Conservation (phyloP, 1,140 invertebrate genomes). For the Bombus turneri region DNA sequence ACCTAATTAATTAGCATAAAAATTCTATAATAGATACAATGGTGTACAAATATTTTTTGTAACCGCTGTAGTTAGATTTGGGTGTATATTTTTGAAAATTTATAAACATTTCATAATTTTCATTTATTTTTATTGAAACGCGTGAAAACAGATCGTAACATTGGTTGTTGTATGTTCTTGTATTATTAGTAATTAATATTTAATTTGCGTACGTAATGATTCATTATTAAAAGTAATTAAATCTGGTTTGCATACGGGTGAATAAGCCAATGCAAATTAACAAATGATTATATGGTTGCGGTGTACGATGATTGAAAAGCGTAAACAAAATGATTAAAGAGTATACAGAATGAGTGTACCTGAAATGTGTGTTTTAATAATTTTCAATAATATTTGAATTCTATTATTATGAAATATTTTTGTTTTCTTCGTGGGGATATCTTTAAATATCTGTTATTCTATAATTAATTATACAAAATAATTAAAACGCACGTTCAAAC, state of each 20-base stretch:
- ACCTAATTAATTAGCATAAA: too few relatives aligned
- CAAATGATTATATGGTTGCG: background rate
- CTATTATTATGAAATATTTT: background rate
- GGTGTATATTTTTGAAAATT: too few relatives aligned
- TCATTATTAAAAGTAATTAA: conserved; percentile 1
- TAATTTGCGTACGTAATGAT: background rate
- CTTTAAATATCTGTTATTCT: too few relatives aligned
- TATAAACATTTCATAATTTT: too few relatives aligned
- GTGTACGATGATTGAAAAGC: background rate
- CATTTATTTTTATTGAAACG: too few relatives aligned
- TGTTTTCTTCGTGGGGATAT: background rate
- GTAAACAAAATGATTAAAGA: background rate
- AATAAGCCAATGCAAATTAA: background rate
- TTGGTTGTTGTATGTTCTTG: background rate
- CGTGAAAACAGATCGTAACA: background rate
- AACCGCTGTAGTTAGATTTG: too few relatives aligned
- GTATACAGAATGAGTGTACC: background rate
- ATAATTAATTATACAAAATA: too few relatives aligned
- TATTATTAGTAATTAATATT: background rate
- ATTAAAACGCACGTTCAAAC: too few relatives aligned
- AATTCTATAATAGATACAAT: too few relatives aligned
- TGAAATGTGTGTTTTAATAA: background rate
- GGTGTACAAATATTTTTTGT: too few relatives aligned
- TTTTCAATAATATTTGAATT: background rate
- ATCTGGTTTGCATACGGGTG: background rate